Evolutionary conservation across 2,888 invertebrate genomes (phyloP), one percentile per base, ranked within the genome.

Genomic region (Deilephila elpenor): DNA sequence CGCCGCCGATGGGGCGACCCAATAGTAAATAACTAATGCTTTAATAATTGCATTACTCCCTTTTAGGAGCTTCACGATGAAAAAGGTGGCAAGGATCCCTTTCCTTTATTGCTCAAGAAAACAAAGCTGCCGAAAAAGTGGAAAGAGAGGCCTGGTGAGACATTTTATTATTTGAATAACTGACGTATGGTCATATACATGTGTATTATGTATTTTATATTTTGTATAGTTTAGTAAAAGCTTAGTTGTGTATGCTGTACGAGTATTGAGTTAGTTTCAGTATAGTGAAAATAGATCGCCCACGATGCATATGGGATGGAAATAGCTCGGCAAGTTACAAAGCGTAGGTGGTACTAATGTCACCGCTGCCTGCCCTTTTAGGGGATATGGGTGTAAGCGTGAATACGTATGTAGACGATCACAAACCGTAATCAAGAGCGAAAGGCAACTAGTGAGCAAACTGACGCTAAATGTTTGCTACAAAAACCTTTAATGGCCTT

Each of bases 71-170:
- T 97, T 17, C 96, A 96, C 82, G 95, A 95, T 74, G 95, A 95
- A 20, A 97, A 96, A 84, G 96, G 96, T 77, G 98, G 98, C 0
- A 95, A 97, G 77, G 97, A 98, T 89, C 97, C 97, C 0, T 97
- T 96, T 86, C 96, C 97, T 1, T 89, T 97, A 77, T 92, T 98
- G 37, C 94, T 98, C 72, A 96, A 96, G 83, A 96, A 97, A 89
- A 97, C 96, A 71, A 97, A 97, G 90, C 92, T 98, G 34, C 97
- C 97, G 0, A 97, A 97, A 89, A 95, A 96, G 83, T 96, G 96
- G 96, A 96, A 95, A 78, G 95, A 96, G 83, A 86, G 95, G 77
- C 95, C 96, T n/a, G 89, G 95, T 91, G 84, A 87, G 81, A 70
- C 72, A 73, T 74, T 70, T 74, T 74, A 51, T 25, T 51, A 67